Base-by-base conservation (phyloP, 2,797 vertebrate species). In the Chiroxiphia lanceolata region DNA sequence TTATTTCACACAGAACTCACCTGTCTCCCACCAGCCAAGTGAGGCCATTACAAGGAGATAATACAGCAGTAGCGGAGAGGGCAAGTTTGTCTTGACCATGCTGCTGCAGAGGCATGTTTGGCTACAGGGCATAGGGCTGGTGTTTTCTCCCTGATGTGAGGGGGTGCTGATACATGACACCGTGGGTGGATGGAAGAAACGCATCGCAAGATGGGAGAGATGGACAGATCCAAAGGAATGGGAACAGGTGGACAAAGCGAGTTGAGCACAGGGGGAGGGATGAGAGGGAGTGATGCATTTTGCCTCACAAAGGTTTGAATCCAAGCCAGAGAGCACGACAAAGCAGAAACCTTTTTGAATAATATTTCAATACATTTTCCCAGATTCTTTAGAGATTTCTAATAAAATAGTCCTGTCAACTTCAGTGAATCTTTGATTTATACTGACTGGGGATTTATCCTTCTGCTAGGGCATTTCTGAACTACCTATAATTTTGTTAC, bases 401-500 rank as follows among this genome's bases (percentile, higher is more conserved):
- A 92, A 94, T 89, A 90, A 93, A 95, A 89, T 45, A 96, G 42
- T 84, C 71, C 53, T 92, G 86, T 89, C 95, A 87, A 4, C 81
- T 83, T 83, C 90, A 91, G 83, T n/a, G 92, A 92, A 84, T 95
- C 78, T 89, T 87, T 95, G 90, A 93, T 93, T 93, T 92, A 68
- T 80, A 63, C 56, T 79, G 79, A 74, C 71, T 91, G 51, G 89
- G 89, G 90, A 95, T 95, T 96, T 89, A 80, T 84, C 63, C 56
- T 93, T 67, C 87, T 95, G 81, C 83, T 90, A 71, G 54, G 60
- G 54, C 89, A 89, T 80, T 93, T 95, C 90, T 95, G 60, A 89
- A 95, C 86, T 77, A 91, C 60, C 40, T 95, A 53, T 90, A 95
- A 95, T 97, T 96, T 95, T 90, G 92, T 95, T 93, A 89, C 36